Conservation (phyloP, 1,140 invertebrate species). For the Delia radicum region DNA sequence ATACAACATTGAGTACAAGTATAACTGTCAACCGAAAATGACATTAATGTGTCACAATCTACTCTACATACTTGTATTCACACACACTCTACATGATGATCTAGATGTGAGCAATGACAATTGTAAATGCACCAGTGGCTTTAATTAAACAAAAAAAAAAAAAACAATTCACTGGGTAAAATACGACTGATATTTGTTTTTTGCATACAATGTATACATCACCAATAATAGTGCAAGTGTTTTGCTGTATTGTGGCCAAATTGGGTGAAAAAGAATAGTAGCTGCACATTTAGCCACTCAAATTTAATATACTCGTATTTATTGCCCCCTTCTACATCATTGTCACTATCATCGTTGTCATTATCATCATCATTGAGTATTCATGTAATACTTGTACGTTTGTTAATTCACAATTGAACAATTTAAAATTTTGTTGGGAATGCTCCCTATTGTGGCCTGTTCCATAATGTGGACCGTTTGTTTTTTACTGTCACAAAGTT, state of each 20-base stretch:
- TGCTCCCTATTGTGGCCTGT: too few relatives aligned
- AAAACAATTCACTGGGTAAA: background rate
- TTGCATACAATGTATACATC: too few relatives aligned
- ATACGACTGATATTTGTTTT: too few relatives aligned
- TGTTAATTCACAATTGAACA: constrained; percentile 12
- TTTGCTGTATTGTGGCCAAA: background rate
- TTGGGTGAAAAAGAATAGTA: background rate
- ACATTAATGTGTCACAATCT: constrained; percentile 17
- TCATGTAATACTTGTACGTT: constrained; percentile 15
- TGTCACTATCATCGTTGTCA: background rate
- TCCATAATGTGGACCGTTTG: too few relatives aligned
- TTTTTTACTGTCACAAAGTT: too few relatives aligned
- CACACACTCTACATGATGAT: background rate
- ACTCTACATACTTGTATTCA: background rate
- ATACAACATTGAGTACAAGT: constrained; percentile 6
- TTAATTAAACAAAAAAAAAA: too few relatives aligned
- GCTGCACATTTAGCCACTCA: background rate
- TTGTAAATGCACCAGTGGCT: background rate
- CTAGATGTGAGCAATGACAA: background rate
- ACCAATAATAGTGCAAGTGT: background rate
- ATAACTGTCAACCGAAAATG: constrained; percentile 13
- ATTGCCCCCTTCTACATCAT: background rate
- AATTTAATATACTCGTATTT: background rate
- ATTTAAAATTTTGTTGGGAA: too few relatives aligned
- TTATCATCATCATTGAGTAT: background rate